Conservation (phyloP, 30 jellyfish, hydroid and myxozoan genomes). For the Pseudorhiza aurosa region DNA sequence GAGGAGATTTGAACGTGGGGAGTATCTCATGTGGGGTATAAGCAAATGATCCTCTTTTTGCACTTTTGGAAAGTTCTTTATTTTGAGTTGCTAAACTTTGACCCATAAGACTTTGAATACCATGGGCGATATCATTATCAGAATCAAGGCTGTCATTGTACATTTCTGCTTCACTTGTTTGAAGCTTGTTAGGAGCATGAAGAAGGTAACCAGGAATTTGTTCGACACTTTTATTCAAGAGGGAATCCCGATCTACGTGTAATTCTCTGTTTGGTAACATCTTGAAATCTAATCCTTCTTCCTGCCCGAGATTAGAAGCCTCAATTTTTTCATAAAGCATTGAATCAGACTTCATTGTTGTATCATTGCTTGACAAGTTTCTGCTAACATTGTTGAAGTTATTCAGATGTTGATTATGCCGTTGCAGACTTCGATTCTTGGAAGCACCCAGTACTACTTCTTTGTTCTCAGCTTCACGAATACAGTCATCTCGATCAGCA, state of each 20-base stretch:
- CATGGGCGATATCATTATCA: background rate
- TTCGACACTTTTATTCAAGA: background rate
- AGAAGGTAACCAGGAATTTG: conserved; percentile 12
- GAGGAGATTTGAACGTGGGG: background rate
- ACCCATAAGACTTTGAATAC: background rate
- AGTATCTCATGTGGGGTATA: background rate
- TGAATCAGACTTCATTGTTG: too few species aligned
- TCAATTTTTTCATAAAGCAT: too few species aligned
- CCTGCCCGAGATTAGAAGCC: too few species aligned
- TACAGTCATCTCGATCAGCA: too few species aligned
- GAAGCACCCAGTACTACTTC: background rate
- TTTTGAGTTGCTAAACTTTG: background rate
- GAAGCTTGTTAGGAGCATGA: background rate
- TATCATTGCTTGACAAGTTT: too few species aligned
- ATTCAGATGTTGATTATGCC: background rate
- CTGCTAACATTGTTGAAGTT: background rate
- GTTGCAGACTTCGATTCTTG: too few species aligned
- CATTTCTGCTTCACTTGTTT: background rate
- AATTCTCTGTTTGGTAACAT: background rate
- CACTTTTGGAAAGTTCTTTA: background rate
- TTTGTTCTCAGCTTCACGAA: background rate
- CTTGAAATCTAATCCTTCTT: too few species aligned
- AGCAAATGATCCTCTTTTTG: background rate
- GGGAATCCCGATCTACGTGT: background rate
- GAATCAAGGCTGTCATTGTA: background rate